Percentiles rank a stretch among this genome's conserved stretches.
phyloP scores from a whole-genome alignment of 2,113 vertebrate genomes.

The Dendropsophus ebraccatus region DNA sequence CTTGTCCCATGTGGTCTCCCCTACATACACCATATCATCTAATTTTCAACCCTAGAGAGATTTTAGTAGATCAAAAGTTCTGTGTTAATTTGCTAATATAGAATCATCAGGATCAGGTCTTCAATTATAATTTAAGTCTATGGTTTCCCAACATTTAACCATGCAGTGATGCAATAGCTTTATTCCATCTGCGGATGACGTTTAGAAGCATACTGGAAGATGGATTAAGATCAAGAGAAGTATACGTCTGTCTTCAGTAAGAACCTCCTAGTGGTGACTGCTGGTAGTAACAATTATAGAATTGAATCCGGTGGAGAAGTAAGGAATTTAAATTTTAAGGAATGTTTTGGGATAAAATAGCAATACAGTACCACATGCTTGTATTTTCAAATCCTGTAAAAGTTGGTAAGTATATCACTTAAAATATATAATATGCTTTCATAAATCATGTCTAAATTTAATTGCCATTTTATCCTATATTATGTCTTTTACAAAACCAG shows the following conservation, averaged over 20 bases:
- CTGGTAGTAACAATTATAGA: not conserved
- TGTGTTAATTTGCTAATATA: not conserved
- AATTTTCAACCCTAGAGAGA: too few species aligned
- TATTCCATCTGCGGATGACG: too few species aligned
- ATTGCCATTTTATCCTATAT: not conserved
- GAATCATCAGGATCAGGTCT: not conserved
- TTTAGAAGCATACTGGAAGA: too few species aligned
- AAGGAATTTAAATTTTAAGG: too few species aligned
- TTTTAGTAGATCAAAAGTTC: not conserved
- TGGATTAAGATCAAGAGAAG: too few species aligned
- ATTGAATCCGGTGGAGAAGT: not conserved
- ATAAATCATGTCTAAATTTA: not conserved
- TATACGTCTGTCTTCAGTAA: not conserved
- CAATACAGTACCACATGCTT: too few species aligned
- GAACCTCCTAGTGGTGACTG: not conserved
- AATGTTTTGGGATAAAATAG: too few species aligned
- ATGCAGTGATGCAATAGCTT: too few species aligned
- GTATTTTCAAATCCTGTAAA: not conserved
- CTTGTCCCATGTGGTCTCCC: too few species aligned
- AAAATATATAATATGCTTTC: not conserved
- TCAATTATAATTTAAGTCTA: not conserved
- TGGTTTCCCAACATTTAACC: not conserved
- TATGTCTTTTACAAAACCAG: slow-evolving; percentile 4
- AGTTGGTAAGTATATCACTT: not conserved
- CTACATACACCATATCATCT: too few species aligned